A percentile compares a stretch with the other conserved stretches of the same genome.
phyloP scores from a whole-genome alignment of 1,140 invertebrate species.

The Cydia fagiglandana region DNA sequence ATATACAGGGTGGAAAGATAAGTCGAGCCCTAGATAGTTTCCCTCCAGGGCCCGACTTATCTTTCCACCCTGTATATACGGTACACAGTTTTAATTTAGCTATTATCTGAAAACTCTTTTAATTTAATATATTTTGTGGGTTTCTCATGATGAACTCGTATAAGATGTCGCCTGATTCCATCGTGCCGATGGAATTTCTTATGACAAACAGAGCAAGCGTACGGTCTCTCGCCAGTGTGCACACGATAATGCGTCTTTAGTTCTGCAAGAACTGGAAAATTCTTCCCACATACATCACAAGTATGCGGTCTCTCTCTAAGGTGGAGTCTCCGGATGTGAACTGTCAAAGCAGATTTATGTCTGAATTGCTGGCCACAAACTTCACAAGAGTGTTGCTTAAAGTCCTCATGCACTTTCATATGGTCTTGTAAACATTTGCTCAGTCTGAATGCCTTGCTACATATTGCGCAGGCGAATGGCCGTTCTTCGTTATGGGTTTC shows the following conservation, averaged over 20 bases:
- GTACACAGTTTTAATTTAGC: background rate
- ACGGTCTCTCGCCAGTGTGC: background rate
- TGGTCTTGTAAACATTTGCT: constrained; percentile 8
- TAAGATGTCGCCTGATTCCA: background rate
- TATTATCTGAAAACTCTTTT: background rate
- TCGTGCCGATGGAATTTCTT: constrained; percentile 10
- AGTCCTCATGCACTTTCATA: background rate
- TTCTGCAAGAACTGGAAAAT: constrained; percentile 1
- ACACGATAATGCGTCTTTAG: constrained; percentile 4
- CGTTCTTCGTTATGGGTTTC: background rate
- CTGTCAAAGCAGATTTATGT: constrained; percentile 7
- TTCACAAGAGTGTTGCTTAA: constrained; percentile 5
- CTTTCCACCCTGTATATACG: too few relatives aligned
- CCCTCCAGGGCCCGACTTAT: too few relatives aligned
- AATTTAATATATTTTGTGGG: constrained; percentile 10
- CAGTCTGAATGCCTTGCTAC: background rate
- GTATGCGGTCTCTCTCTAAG: constrained; percentile 3
- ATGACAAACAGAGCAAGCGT: background rate
- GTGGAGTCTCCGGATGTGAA: background rate
- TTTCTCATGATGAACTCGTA: constrained; percentile 4
- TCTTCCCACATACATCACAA: constrained; percentile 6
- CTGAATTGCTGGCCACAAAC: background rate
- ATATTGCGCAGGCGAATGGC: background rate
- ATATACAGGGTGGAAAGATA: too few relatives aligned
- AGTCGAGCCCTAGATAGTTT: too few relatives aligned